These are phyloP conservation scores for Takifugu rubripes DNA, from an alignment of 2,797 vertebrate species.

Conservation along the genomic window DNA sequence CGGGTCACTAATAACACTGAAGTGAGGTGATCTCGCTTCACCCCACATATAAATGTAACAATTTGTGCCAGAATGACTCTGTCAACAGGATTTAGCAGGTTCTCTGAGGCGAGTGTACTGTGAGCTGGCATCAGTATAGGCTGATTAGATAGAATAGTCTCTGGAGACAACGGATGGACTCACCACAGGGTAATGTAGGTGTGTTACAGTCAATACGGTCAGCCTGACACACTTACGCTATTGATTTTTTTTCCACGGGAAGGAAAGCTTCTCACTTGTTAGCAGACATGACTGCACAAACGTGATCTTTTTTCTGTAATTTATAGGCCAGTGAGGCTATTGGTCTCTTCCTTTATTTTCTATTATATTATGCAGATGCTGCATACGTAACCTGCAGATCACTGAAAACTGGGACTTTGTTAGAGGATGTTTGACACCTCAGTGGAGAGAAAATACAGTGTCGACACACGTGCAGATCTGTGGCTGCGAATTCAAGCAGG, in stretches of 20 bases:
- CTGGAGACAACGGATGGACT: constrained; percentile 25
- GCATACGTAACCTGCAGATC: constrained; percentile 16
- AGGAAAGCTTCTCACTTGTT: constrained; percentile 36
- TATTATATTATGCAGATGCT: neutral
- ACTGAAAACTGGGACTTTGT: constrained; percentile 27
- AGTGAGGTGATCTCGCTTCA: no score
- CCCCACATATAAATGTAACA: no score
- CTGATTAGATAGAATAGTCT: constrained; percentile 18
- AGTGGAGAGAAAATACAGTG: constrained; percentile 40
- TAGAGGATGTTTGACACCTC: constrained; percentile 49
- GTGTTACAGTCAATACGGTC: constrained; percentile 42
- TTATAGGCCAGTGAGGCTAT: neutral
- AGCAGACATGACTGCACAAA: constrained; percentile 29
- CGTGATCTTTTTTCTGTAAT: constrained; percentile 2
- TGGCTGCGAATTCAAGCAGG: constrained; percentile 9
- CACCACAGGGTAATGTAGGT: constrained; percentile 23
- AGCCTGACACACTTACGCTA: constrained; percentile 40
- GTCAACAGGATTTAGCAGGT: neutral
- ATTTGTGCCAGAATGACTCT: neutral
- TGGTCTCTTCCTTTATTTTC: constrained; percentile 18
- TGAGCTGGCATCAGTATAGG: neutral
- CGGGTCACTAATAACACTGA: no score
- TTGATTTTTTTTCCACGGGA: constrained; percentile 46
- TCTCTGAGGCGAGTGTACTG: neutral
- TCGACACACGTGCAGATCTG: constrained; percentile 20